Conservation (phyloP, 1,140 invertebrate genomes). For the Saxidomus purpurata region DNA sequence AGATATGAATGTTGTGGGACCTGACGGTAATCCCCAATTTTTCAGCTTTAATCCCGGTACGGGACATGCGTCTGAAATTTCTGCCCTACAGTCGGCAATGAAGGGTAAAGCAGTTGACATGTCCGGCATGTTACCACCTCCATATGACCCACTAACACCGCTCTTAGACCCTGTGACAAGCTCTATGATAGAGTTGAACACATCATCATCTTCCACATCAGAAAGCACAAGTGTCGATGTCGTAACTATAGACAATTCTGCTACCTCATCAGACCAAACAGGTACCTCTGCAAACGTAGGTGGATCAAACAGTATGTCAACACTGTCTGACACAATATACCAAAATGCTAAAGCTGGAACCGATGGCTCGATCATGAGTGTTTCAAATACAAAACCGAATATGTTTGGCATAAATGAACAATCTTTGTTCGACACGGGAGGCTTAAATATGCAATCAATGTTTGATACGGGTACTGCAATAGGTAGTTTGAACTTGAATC, state of each 20-base stretch:
- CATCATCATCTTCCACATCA: neutral
- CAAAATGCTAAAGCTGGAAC: neutral
- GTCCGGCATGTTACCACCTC: constrained; percentile 33
- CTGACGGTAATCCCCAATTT: constrained; percentile 15
- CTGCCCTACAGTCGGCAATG: constrained; percentile 10
- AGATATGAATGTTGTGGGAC: constrained; percentile 18
- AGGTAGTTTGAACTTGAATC: neutral
- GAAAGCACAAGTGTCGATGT: neutral
- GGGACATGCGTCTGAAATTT: constrained; percentile 38
- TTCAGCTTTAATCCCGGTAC: constrained; percentile 44
- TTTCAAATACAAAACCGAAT: neutral
- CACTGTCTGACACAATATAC: neutral
- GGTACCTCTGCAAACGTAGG: neutral
- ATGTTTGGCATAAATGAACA: neutral
- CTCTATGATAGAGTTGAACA: neutral
- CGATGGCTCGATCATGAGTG: neutral
- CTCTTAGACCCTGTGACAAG: neutral
- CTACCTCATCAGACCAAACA: neutral
- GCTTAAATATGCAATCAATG: neutral
- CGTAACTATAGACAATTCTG: neutral
- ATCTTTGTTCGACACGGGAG: neutral
- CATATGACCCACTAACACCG: neutral
- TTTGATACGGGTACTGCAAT: neutral
- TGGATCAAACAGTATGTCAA: neutral
- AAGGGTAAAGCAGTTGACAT: constrained; percentile 46